Evolutionary conservation across 2,113 vertebrate genomes (phyloP).

Genomic region (Phrynocephalus versicolor): DNA sequence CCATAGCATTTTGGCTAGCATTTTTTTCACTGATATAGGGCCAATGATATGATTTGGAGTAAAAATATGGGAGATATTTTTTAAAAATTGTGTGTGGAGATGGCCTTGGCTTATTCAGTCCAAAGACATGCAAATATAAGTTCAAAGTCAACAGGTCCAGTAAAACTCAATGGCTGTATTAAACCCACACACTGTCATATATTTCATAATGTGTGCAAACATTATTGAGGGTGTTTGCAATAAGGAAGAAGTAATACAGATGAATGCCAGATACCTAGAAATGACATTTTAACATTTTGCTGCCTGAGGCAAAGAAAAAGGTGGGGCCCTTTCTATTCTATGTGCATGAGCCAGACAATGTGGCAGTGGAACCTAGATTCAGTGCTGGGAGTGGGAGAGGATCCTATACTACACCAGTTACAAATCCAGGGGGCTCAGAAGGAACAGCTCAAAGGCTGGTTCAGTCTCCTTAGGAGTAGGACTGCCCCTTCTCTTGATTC

Average conservation of each 20-base stretch:
- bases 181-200: slow-evolving; percentile 63
- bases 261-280: slow-evolving; percentile 49
- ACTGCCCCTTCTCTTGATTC: not conserved
- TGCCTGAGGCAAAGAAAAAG: too few relatives aligned
- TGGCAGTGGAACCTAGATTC: too few relatives aligned
- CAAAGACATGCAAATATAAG: slow-evolving; percentile 62
- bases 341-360: too few relatives aligned
- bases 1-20: slow-evolving; percentile 45
- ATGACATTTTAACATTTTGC: not conserved
- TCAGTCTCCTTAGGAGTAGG: too few relatives aligned
- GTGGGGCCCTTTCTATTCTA: too few relatives aligned
- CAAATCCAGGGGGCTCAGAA: too few relatives aligned
- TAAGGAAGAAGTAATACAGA: not conserved
- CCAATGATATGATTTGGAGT: slow-evolving; percentile 49
- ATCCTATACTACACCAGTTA: too few relatives aligned
- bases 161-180: slow-evolving; percentile 63
- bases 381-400: too few relatives aligned
- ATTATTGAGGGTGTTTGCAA: slow-evolving; percentile 35
- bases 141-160: slow-evolving; percentile 58
- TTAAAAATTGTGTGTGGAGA: slow-evolving; percentile 63
- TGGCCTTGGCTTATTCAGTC: slow-evolving; percentile 50
- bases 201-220: slow-evolving; percentile 51
- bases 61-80: slow-evolving; percentile 37
- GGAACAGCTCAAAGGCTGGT: too few relatives aligned
- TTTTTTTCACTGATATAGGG: slow-evolving; percentile 54